Evolutionary conservation across 2,888 invertebrate species (phyloP), one percentile per base, ranked within the genome.

Genomic region (Petrophora chlorosata): DNA sequence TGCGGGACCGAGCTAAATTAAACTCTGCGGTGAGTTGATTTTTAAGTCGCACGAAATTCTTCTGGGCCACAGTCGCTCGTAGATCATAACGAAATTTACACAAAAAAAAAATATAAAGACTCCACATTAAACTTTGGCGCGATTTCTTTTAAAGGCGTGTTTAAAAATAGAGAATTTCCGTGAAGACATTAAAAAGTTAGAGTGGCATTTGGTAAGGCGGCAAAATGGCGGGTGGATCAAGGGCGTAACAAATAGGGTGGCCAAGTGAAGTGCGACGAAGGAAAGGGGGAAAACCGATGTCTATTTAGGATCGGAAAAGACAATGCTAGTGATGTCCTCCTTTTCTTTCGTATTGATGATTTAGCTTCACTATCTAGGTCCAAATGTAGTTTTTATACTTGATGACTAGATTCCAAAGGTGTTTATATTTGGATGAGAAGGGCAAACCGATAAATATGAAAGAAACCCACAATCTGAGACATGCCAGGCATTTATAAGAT

Each of bases 131-230:
- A 19, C 19, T 5, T 19, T 19, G 4, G 4, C 19, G 2, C 9
- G 38, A 26, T 45, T 38, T 16, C 15, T 47, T 47, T 8, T 3
- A 8, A 25, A 40, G 25, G 4, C 10, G 9, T 41, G 7, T 36
- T 22, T 19, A 33, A 43, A 39, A 49, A 39, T 49, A 43, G 13
- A 43, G 34, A 49, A 43, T 34, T 28, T 49, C 29, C 41, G 46
- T 25, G 50, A 53, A 57, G 57, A 57, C 57, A 57, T 57, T 55
- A 55, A 55, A 60, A 57, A 55, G 57, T 57, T 55, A 51, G 53
- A 41, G 49, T 57, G 57, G 55, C 51, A 57, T 57, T 59, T 55
- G 54, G 57, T 46, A 35, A 47, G 57, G 57, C 51, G 53, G 57
- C 46, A 60, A 60, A 49, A 51, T 60, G 57, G 53, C 53, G 57